phyloP scores from a whole-genome alignment of 2,113 vertebrate genomes.

The Rhagologus leucostigma region DNA sequence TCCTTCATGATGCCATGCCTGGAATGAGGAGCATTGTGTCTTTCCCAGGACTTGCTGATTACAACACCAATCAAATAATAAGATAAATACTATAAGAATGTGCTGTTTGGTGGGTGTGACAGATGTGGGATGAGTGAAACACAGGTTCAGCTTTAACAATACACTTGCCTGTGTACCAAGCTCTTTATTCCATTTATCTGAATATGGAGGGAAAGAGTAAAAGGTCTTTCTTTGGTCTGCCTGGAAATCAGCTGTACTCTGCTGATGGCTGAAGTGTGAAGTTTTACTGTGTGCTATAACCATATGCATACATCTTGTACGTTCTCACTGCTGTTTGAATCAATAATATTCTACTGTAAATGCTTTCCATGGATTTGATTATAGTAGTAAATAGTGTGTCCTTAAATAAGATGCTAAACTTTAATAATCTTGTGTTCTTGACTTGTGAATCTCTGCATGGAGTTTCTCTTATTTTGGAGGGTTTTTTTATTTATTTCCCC shows the following conservation, averaged over 20 bases:
- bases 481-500: not conserved
- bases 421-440: not conserved
- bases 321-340: not conserved
- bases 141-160: not conserved
- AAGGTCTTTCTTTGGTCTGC: not conserved
- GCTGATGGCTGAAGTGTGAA: not conserved
- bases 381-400: not conserved
- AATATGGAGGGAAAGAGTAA: not conserved
- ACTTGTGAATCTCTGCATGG: not conserved
- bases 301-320: not conserved
- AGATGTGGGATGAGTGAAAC: not conserved
- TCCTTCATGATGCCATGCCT: not conserved
- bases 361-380: not conserved
- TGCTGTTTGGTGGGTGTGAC: not conserved
- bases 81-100: not conserved
- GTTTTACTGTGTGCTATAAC: not conserved
- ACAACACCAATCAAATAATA: not conserved
- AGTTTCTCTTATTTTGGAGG: not conserved
- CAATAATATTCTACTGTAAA: not conserved
- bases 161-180: not conserved
- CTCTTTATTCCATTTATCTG: not conserved
- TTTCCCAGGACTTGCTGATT: not conserved
- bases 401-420: not conserved
- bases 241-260: not conserved
- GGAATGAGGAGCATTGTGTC: not conserved